Evolutionary conservation across 1,140 invertebrate genomes (phyloP), one percentile per base, ranked within the genome.

Genomic region (Meloidogyne hapla): DNA sequence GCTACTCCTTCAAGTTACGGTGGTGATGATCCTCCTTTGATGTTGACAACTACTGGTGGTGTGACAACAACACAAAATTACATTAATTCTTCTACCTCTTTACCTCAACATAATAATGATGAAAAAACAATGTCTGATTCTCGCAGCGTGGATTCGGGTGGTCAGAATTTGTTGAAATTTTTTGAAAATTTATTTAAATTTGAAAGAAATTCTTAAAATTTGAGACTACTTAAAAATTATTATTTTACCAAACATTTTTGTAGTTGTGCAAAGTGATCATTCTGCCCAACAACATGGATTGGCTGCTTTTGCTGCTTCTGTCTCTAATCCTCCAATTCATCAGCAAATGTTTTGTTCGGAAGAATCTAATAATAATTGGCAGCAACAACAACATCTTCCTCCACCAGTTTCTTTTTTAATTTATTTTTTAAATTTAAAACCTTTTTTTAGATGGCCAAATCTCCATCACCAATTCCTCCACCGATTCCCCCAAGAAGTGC

Each of bases 261-360:
- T 74, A 85, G 84, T 85, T 23, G 84, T 87, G 6, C 85, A 85
- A 83, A 87, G 84, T 42, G 84, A 85, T 75, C 84, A 85, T 45
- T 87, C 85, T 10, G 79, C 77, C 28, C 86, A 81, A 38, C 86
- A 56, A 56, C n/a, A 56, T 56, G 48, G 48, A 56, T 56, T 56
- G 18, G 48, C 48, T 56, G 18, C 48, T 56, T 56, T 56, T 56
- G 48, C 48, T 56, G 4, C 12, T 48, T 48, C 45, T 48, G 18
- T 5, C 18, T 18, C n/a, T n/a, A 56, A 56, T 21, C 1, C 18
- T 56, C 4, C 26, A 9, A 25, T 25, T 15, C 21, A 72, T 56
- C 33, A 1, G 4, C 45, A 72, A 23, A 23, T 74, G 23, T 63
- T 15, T 48, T 62, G 61, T 69, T 77, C 40, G 28, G 65, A 48